Evolutionary conservation across 2,888 invertebrate genomes (phyloP), one percentile per base, ranked within the genome.

Genomic region (Uropetala carovei): DNA sequence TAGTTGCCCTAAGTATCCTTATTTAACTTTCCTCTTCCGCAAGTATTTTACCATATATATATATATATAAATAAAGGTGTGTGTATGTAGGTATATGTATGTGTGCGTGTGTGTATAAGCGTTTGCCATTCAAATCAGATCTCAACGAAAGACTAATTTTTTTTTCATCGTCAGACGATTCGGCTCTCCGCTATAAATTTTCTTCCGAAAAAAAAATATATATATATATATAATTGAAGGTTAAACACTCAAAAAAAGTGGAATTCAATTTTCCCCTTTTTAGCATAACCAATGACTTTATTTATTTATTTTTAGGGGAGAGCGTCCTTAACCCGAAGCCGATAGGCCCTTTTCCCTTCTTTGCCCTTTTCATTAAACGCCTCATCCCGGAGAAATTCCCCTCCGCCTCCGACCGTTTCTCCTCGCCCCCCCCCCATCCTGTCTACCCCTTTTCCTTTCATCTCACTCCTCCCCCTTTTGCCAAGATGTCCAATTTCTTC

Each of bases 331-430:
- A 89, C 60, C 64, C 89, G 89, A 68, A 89, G 89, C 89, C 89
- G 89, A 89, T 89, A 89, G 89, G 64, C 89, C 56, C 43, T 89
- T 83, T 83, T 64, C 64, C 27, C 89, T 89, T 89, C 89, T 89
- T 89, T 89, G 89, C 89, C 68, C 89, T 89, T 89, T 89, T 89
- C 89, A 89, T 89, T 89, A 89, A 89, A 89, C n/a, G 89, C 89
- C 89, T 89, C 89, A 89, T 89, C 89, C 64, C 60, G 60, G 43
- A 64, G 64, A 89, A 89, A 89, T 89, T 89, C 64, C 89, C 64
- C 89, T 43, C 43, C 22, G 5, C 58, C 59, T 22, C 27, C n/a
- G 2, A 4, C 85, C 64, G 10, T 18, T 18, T n/a, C 27, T 18
- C 43, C 64, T 60, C 83, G 10, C 18, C n/a, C 83, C 43, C 27